These are phyloP conservation scores for Dipodomys spectabilis DNA, from an alignment of 2,113 vertebrate species.

Conservation along the genomic window DNA sequence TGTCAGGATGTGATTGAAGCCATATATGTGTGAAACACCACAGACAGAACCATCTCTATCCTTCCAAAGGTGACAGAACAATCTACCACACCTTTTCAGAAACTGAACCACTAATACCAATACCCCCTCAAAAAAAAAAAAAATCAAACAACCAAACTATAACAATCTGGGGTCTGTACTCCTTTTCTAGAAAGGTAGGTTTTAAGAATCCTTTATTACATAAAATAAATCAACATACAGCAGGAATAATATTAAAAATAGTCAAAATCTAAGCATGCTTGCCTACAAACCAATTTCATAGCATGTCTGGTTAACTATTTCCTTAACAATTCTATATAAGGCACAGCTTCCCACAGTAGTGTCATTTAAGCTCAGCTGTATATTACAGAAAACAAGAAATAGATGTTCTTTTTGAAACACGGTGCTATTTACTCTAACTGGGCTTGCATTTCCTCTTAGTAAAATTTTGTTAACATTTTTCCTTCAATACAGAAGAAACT, in stretches of 20 bases:
- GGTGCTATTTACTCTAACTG: conserved; percentile 55
- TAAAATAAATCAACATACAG: neutral
- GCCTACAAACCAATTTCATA: neutral
- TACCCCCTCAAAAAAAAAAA: neutral
- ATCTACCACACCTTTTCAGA: neutral
- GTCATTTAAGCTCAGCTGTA: conserved; percentile 23
- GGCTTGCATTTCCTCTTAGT: conserved; percentile 42
- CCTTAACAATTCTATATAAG: neutral
- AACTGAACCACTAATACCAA: neutral
- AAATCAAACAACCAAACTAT: neutral
- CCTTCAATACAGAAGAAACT: conserved; percentile 4
- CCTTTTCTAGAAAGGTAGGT: neutral
- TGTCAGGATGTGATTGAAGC: neutral
- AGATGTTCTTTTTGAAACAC: conserved; percentile 61
- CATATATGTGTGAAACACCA: neutral
- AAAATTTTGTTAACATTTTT: conserved; percentile 58
- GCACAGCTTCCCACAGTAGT: neutral
- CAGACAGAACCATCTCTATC: neutral
- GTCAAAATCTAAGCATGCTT: neutral
- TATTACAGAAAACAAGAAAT: conserved; percentile 26
- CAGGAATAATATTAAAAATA: neutral
- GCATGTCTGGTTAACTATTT: conserved; percentile 1
- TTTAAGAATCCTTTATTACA: neutral
- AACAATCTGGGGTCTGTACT: neutral
- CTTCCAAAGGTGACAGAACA: neutral